phyloP scores from a whole-genome alignment of 1,140 invertebrate genomes.

The Pantala flavescens region DNA sequence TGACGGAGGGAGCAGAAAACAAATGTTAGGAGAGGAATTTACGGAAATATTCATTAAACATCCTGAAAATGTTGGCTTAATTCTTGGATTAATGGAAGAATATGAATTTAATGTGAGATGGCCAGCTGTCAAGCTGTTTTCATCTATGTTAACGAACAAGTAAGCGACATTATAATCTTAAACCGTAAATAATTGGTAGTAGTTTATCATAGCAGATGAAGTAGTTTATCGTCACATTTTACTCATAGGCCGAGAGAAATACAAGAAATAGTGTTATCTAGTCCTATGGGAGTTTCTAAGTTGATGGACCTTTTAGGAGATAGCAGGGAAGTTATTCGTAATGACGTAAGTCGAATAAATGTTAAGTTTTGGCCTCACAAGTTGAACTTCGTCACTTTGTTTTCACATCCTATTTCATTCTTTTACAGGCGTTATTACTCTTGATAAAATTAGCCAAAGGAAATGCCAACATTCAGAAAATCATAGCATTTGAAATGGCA shows the following conservation, averaged over 20 bases:
- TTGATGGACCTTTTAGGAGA: slow-evolving; percentile 93
- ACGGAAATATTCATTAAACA: slow-evolving; percentile 98
- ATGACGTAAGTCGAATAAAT: slow-evolving; percentile 58
- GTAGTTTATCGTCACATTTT: background rate
- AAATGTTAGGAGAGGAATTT: slow-evolving; percentile 78
- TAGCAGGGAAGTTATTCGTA: slow-evolving; percentile 89
- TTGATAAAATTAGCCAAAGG: slow-evolving; percentile 87
- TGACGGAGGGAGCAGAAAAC: slow-evolving; percentile 26
- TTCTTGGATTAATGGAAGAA: slow-evolving; percentile 86
- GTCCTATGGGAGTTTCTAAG: slow-evolving; percentile 95
- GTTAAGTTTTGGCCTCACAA: background rate
- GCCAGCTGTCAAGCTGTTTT: slow-evolving; percentile 76
- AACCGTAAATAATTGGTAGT: slow-evolving; percentile 5
- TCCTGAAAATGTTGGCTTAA: slow-evolving; percentile 69
- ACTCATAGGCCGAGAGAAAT: slow-evolving; percentile 68
- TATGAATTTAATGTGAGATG: slow-evolving; percentile 88
- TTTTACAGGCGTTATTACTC: slow-evolving; percentile 64
- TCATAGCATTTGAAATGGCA: slow-evolving; percentile 98
- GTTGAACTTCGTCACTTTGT: slow-evolving; percentile 12
- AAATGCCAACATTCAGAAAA: slow-evolving; percentile 98
- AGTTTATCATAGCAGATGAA: slow-evolving; percentile 11
- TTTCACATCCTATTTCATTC: background rate
- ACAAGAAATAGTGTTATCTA: slow-evolving; percentile 88
- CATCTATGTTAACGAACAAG: slow-evolving; percentile 62
- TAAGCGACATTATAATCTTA: slow-evolving; percentile 22